A percentile compares a stretch with the other conserved stretches of the same genome.
Evolutionary conservation across 2,888 invertebrate genomes (phyloP).

Genomic region (Leptopilina drosophilae): DNA sequence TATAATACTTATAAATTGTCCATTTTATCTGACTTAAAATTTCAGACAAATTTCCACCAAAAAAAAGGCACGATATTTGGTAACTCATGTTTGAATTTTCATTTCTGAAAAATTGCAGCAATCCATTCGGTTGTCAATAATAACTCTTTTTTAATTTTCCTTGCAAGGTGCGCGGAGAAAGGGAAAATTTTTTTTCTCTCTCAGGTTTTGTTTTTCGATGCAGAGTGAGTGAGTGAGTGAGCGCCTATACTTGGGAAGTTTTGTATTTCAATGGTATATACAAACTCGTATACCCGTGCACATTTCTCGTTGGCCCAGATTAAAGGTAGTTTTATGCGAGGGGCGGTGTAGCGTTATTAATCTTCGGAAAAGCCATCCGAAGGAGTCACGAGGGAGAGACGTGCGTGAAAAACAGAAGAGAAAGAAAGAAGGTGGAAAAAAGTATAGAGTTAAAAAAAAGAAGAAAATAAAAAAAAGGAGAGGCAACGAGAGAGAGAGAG

Average conservation of each 20-base stretch:
- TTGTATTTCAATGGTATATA: conserved; percentile 14
- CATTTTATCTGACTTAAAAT: no score
- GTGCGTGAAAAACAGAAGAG: conserved; percentile 39
- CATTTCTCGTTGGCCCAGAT: conserved; percentile 62
- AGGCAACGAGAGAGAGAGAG: conserved; percentile 39
- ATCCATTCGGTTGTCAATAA: background rate
- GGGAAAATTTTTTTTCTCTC: background rate
- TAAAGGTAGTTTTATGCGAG: conserved; percentile 68
- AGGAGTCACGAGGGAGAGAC: conserved; percentile 50
- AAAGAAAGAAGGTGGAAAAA: conserved; percentile 39
- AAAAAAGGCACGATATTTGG: no score
- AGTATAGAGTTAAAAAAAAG: conserved; percentile 24
- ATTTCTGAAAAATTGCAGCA: background rate
- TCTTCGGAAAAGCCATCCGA: conserved; percentile 62
- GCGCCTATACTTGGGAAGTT: conserved; percentile 6
- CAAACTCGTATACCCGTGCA: background rate
- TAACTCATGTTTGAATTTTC: no score
- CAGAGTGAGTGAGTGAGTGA: conserved; percentile 6
- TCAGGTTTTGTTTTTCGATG: background rate
- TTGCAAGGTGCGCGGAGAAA: background rate
- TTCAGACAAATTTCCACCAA: no score
- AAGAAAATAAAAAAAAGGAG: no score
- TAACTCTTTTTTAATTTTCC: background rate
- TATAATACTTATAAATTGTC: no score
- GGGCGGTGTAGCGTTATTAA: conserved; percentile 65